A percentile compares a stretch with the other conserved stretches of the same genome.
Evolutionary conservation across 2,797 vertebrate genomes (phyloP).

Genomic region (Pipistrellus pygmaeus): DNA sequence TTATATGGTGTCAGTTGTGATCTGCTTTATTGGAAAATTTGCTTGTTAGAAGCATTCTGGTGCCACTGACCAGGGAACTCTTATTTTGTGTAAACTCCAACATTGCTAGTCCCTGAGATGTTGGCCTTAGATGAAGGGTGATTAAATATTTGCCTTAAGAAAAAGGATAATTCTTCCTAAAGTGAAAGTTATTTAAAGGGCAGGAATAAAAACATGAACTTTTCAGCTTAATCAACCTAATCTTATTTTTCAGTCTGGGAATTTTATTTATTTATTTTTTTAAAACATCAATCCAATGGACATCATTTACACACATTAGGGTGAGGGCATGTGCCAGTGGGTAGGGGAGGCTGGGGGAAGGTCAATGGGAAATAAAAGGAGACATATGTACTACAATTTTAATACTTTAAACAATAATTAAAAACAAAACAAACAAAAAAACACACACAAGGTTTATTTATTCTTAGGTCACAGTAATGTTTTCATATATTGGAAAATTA

Average conservation of each 20-base stretch:
- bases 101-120: not conserved
- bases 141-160: slow-evolving; percentile 36
- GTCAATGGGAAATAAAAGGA: no score
- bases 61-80: not conserved
- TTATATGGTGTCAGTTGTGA: slow-evolving; percentile 16
- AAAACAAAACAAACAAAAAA: no score
- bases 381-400: no score
- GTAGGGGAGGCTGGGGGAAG: no score
- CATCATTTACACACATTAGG: not conserved
- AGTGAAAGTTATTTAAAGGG: slow-evolving; percentile 43
- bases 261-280: not conserved
- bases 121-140: not conserved
- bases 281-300: not conserved
- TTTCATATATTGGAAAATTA: slow-evolving; percentile 12
- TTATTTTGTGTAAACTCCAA: not conserved
- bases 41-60: slow-evolving; percentile 3
- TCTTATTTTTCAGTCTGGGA: not conserved
- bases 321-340: no score
- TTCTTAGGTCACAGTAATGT: not conserved
- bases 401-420: no score
- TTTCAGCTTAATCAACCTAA: not conserved
- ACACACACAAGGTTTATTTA: not conserved
- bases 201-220: not conserved
- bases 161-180: not conserved
- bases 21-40: not conserved